phyloP scores from a whole-genome alignment of 1,140 invertebrate genomes.

The Pemphigus obesinymphae region DNA sequence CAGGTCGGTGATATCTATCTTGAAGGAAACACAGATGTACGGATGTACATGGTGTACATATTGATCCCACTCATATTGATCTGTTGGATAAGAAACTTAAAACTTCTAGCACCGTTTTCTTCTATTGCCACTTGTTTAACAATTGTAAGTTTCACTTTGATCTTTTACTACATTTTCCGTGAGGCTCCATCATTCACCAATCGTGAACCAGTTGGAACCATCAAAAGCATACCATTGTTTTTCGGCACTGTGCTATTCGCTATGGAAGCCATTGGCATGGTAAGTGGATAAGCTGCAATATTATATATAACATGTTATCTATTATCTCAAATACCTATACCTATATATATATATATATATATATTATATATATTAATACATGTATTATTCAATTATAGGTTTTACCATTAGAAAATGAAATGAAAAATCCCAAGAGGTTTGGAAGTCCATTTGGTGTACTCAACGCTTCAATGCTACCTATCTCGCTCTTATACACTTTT shows the following conservation, averaged over 20 bases:
- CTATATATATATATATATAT: no score
- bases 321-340: not conserved
- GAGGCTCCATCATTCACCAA: slow-evolving; percentile 55
- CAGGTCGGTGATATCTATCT: slow-evolving; percentile 56
- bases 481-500: slow-evolving; percentile 67
- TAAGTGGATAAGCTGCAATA: slow-evolving; percentile 51
- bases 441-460: slow-evolving; percentile 66
- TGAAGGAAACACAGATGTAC: slow-evolving; percentile 49
- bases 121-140: slow-evolving; percentile 66
- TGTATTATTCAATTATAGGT: slow-evolving; percentile 57
- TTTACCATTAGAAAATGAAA: slow-evolving; percentile 78
- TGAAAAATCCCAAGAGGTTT: slow-evolving; percentile 71
- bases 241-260: slow-evolving; percentile 64
- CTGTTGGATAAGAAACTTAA: slow-evolving; percentile 67
- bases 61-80: slow-evolving; percentile 64
- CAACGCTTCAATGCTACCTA: slow-evolving; percentile 70
- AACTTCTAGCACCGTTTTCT: slow-evolving; percentile 69
- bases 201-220: slow-evolving; percentile 51
- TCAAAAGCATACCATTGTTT: slow-evolving; percentile 58
- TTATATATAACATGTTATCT: not conserved
- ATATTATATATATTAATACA: not conserved
- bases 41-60: slow-evolving; percentile 57
- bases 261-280: slow-evolving; percentile 63
- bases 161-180: slow-evolving; percentile 65
- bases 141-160: slow-evolving; percentile 61